These are phyloP conservation scores for Gallinago jamesoni DNA, from an alignment of 2,113 vertebrate genomes.

Conservation along the genomic window DNA sequence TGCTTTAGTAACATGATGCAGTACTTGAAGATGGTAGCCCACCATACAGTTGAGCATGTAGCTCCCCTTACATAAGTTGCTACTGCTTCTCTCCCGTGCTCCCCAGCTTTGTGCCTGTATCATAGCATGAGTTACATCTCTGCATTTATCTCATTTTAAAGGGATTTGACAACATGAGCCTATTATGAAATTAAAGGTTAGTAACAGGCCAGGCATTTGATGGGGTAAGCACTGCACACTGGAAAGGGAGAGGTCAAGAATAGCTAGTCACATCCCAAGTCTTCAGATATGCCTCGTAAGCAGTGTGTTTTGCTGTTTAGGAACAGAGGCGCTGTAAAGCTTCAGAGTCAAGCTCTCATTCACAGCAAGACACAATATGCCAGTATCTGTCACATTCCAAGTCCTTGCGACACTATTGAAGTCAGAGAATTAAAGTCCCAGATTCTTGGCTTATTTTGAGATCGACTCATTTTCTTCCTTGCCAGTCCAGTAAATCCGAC, in stretches of 20 bases:
- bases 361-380: conserved; percentile 29
- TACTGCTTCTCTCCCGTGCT: not conserved
- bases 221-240: not conserved
- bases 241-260: not conserved
- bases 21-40: not conserved
- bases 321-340: not conserved
- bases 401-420: not conserved
- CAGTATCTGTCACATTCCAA: conserved; percentile 22
- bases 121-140: not conserved
- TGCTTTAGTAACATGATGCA: not conserved
- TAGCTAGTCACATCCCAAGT: not conserved
- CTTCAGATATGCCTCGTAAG: not conserved
- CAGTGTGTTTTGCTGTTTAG: not conserved
- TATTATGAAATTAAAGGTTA: conserved; percentile 21
- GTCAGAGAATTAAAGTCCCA: conserved; percentile 6
- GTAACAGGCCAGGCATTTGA: not conserved
- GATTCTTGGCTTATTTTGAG: conserved; percentile 19
- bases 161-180: not conserved
- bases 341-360: not conserved
- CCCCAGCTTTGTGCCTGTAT: not conserved
- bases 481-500: not conserved
- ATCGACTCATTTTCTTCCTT: not conserved
- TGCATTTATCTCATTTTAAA: not conserved
- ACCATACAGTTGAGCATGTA: not conserved
- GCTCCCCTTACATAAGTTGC: not conserved